Base-by-base conservation (phyloP, 1,140 invertebrate genomes). In the Caenorhabditis tropicalis region DNA sequence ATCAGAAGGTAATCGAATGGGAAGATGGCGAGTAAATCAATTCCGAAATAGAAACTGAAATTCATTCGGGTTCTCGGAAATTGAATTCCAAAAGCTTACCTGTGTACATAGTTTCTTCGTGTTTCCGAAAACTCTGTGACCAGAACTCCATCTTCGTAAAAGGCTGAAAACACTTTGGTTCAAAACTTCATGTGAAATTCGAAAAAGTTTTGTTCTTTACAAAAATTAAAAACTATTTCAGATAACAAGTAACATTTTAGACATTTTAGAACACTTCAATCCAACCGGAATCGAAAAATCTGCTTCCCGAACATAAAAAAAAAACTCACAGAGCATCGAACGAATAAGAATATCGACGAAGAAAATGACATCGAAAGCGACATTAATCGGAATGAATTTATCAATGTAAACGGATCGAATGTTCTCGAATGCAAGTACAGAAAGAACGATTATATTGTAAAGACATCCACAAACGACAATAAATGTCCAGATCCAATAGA, bases 1-100 rank as follows among this genome's bases (percentile, higher is more conserved):
- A 74, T 74, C 2, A 74, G 36, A 4, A 74, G 65, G 24, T 74
- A 74, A 36, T 74, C 65, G 36, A 74, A 74, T 74, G 65, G 65
- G n/a, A 74, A 74, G 36, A 74, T 74, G 12, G 65, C 65, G 1
- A 74, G n/a, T 10, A 74, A n/a, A 10, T 74, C 65, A 19, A 74
- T 43, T 74, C 27, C 65, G 29, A 74, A 74, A n/a, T 74, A 74
- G 36, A 74, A 24, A 74, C 65, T 74, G 65, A 43, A 74, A 74
- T 19, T 70, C 7, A 46, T 12, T 0, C 43, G 15, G 48, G n/a
- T 51, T 51, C 48, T 6, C 0, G 16, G 1, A 19, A 6, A 51
- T 6, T 2, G n/a, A 6, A 51, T 51, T 19, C n/a, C n/a, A 24
- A n/a, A 24, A 51, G 21, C 15, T n/a, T 27, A 74, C 65, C 65